A percentile compares a stretch with the other conserved stretches of the same genome.
phyloP scores from a whole-genome alignment of 2,113 vertebrate genomes.

The Pterocles gutturalis region DNA sequence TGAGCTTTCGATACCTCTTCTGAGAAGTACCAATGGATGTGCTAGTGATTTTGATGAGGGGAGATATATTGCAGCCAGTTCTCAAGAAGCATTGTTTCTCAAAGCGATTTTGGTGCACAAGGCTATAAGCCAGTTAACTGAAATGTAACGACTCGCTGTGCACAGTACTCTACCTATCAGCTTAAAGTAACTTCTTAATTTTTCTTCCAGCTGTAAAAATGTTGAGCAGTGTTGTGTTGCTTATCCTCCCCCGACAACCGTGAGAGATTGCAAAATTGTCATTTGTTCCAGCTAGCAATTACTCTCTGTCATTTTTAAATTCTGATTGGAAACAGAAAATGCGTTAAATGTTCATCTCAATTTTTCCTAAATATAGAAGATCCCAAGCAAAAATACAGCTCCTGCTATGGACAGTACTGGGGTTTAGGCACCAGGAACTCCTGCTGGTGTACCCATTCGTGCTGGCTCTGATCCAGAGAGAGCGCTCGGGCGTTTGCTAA shows the following conservation, averaged over 20 bases:
- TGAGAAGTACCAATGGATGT: background rate
- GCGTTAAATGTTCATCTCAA: background rate
- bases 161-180: background rate
- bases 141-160: rapidly evolving
- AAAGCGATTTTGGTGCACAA: background rate
- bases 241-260: background rate
- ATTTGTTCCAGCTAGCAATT: background rate
- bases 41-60: background rate
- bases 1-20: slow-evolving; percentile 45
- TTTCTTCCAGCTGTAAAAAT: background rate
- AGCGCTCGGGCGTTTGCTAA: background rate
- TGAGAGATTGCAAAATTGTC: background rate
- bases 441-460: background rate
- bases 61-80: background rate
- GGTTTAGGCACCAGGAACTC: background rate
- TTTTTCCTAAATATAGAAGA: background rate
- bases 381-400: background rate
- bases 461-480: background rate
- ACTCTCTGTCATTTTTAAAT: background rate
- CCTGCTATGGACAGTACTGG: background rate
- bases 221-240: background rate
- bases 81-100: background rate
- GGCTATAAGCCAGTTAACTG: background rate
- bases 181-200: background rate
- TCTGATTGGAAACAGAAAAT: background rate